Percentiles rank a stretch among this genome's conserved stretches.
phyloP scores from a whole-genome alignment of 2,888 invertebrate genomes.

The Ctena decussata region DNA sequence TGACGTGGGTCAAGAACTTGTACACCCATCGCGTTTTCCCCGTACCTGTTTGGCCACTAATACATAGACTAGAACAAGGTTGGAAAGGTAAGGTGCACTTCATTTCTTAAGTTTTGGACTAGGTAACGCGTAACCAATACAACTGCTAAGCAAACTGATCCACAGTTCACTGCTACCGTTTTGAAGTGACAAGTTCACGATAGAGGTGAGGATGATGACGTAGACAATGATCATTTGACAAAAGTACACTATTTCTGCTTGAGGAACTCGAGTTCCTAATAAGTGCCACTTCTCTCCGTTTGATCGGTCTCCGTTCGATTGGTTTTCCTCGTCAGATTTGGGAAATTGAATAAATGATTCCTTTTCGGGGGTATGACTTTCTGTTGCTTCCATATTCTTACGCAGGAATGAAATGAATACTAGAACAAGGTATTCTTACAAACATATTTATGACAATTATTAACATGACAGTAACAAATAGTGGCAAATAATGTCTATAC shows the following conservation, averaged over 20 bases:
- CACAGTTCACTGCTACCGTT: slow-evolving; percentile 35
- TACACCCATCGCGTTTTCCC: slow-evolving; percentile 57
- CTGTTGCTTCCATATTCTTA: neutral
- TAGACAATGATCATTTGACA: slow-evolving; percentile 52
- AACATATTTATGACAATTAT: neutral
- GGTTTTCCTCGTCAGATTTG: slow-evolving; percentile 8
- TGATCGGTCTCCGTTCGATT: neutral
- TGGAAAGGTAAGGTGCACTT: slow-evolving; percentile 36
- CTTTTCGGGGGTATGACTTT: neutral
- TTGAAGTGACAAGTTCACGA: slow-evolving; percentile 46
- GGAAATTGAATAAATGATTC: neutral
- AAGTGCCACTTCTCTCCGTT: slow-evolving; percentile 35
- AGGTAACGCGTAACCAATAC: slow-evolving; percentile 34
- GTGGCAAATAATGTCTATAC: neutral
- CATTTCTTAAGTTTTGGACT: slow-evolving; percentile 46
- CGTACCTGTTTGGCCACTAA: slow-evolving; percentile 48
- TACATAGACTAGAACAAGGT: slow-evolving; percentile 56
- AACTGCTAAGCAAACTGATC: slow-evolving; percentile 46
- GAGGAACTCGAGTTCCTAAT: slow-evolving; percentile 31
- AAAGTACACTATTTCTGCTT: slow-evolving; percentile 55
- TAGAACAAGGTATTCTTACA: neutral
- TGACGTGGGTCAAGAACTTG: slow-evolving; percentile 29
- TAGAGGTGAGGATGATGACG: slow-evolving; percentile 50
- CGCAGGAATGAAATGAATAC: neutral
- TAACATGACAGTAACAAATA: neutral